Conservation (phyloP, 2,888 invertebrate species). For the Galerucella pusilla region DNA sequence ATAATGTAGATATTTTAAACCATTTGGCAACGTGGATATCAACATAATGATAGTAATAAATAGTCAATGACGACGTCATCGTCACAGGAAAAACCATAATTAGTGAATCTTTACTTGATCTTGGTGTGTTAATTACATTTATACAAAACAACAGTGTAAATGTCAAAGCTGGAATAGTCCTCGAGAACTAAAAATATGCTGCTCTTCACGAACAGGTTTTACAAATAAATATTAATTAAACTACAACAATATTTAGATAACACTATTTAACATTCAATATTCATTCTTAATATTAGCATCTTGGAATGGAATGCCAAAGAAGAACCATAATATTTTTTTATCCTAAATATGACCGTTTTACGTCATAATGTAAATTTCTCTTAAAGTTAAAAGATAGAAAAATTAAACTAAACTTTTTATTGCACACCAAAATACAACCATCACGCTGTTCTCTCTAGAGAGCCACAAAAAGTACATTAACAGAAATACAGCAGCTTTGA, state of each 20-base stretch:
- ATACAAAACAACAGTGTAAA: conserved; percentile 20
- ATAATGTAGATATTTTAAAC: not conserved
- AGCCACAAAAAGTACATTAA: too few relatives aligned
- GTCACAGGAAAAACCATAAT: conserved; percentile 42
- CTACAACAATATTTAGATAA: not conserved
- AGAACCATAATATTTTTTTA: not conserved
- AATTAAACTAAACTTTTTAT: too few relatives aligned
- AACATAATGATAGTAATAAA: not conserved
- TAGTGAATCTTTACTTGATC: conserved; percentile 8
- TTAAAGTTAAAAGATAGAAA: too few relatives aligned
- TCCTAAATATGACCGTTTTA: too few relatives aligned
- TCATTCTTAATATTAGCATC: not conserved
- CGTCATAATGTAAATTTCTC: too few relatives aligned
- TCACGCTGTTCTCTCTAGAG: too few relatives aligned
- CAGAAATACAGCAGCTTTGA: too few relatives aligned
- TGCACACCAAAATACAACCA: too few relatives aligned
- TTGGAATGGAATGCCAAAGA: not conserved
- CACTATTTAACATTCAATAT: not conserved
- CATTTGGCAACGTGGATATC: conserved; percentile 18
- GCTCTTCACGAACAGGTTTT: conserved; percentile 3
- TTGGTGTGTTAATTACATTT: conserved; percentile 25
- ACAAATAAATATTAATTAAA: not conserved
- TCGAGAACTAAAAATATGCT: not conserved
- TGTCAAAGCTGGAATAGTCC: not conserved
- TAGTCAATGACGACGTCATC: conserved; percentile 37